These are phyloP conservation scores for Arion vulgaris DNA, from an alignment of 1,140 invertebrate genomes.

Conservation along the genomic window DNA sequence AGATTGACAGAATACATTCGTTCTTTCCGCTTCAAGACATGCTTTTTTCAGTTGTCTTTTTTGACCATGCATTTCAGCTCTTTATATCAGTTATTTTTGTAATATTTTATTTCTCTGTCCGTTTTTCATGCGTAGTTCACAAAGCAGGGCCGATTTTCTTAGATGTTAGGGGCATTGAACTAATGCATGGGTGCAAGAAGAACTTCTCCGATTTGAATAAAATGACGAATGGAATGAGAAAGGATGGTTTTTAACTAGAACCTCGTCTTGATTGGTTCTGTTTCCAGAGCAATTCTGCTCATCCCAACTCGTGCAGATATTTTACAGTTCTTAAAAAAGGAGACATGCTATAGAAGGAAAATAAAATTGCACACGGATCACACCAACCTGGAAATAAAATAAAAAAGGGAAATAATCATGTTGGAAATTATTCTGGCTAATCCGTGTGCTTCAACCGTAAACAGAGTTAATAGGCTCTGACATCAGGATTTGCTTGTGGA, in stretches of 20 bases:
- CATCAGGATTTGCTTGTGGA: background rate
- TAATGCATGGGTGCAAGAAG: background rate
- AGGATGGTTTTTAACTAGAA: background rate
- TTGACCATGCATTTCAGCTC: background rate
- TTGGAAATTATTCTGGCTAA: background rate
- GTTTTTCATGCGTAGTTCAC: background rate
- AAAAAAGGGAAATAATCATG: constrained; percentile 16
- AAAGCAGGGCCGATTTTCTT: background rate
- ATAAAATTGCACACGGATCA: background rate
- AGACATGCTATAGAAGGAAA: background rate
- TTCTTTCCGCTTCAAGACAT: constrained; percentile 13
- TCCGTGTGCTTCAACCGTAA: background rate
- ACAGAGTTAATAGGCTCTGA: background rate
- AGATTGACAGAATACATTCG: constrained; percentile 16
- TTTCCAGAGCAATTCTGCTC: background rate
- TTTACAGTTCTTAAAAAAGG: background rate
- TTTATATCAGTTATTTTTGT: background rate
- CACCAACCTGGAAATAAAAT: background rate
- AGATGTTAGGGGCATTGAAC: background rate
- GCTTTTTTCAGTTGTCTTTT: background rate
- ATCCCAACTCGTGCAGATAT: background rate
- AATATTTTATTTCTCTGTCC: background rate
- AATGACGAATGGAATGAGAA: constrained; percentile 14
- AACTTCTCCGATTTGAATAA: background rate
- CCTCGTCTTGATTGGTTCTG: background rate